Percentiles rank a stretch among this genome's conserved stretches.
phyloP scores from a whole-genome alignment of 1,140 invertebrate species.

The Macrobrachium rosenbergii region DNA sequence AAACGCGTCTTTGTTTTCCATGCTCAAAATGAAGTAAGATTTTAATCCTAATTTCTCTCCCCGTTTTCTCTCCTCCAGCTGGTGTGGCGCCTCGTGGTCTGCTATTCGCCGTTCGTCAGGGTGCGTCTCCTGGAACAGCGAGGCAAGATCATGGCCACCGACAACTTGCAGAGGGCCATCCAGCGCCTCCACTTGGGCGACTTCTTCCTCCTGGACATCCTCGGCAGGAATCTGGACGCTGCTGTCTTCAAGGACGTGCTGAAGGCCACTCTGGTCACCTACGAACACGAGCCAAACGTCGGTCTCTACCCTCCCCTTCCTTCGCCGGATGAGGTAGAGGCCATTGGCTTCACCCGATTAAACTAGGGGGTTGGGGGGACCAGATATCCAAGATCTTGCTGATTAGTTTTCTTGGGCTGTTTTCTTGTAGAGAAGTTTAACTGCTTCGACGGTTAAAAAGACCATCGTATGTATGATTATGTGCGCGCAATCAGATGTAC shows the following conservation, averaged over 20 bases:
- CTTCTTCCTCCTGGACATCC: conserved; percentile 67
- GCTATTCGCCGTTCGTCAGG: conserved; percentile 51
- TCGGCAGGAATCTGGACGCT: conserved; percentile 68
- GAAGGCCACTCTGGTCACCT: background rate
- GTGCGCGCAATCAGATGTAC: background rate
- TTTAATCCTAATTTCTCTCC: background rate
- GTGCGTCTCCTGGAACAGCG: conserved; percentile 51
- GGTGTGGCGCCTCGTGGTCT: conserved; percentile 62
- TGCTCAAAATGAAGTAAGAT: background rate
- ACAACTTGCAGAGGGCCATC: conserved; percentile 48
- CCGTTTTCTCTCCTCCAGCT: conserved; percentile 42
- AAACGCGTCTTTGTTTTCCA: too few species aligned
- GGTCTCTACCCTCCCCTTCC: conserved; percentile 42
- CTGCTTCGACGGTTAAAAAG: too few species aligned
- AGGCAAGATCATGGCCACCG: conserved; percentile 36
- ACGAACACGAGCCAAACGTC: background rate
- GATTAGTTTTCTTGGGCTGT: too few species aligned
- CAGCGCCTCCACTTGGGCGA: conserved; percentile 66
- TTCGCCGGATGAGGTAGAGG: conserved; percentile 45
- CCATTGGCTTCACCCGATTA: conserved; percentile 28
- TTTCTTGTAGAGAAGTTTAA: too few species aligned
- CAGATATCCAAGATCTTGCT: too few species aligned
- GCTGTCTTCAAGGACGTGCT: conserved; percentile 62
- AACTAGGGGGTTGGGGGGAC: background rate
- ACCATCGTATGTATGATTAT: background rate